Conservation (phyloP, 2,888 invertebrate species). For the Drosophila yooni region DNA sequence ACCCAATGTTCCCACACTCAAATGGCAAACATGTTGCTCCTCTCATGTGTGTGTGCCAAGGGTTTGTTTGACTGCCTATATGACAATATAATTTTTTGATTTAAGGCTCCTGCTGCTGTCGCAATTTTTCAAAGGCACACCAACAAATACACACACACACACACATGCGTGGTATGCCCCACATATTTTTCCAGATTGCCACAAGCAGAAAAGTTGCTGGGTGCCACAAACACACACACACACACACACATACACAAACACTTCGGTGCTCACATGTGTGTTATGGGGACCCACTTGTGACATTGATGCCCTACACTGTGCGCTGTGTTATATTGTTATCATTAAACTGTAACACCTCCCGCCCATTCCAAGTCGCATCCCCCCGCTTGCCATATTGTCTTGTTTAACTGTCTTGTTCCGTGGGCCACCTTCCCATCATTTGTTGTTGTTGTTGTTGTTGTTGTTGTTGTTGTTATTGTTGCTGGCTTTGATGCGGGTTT, state of each 20-base stretch:
- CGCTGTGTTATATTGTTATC: constrained; percentile 80
- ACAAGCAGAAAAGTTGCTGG: constrained; percentile 62
- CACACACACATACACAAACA: constrained; percentile 1
- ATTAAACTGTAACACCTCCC: constrained; percentile 75
- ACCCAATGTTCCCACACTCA: constrained; percentile 46
- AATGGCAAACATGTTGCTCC: constrained; percentile 71
- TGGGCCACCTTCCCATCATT: constrained; percentile 4
- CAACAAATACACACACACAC: constrained; percentile 30
- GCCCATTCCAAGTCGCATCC: not conserved
- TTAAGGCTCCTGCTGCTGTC: constrained; percentile 73
- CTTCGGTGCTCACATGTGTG: constrained; percentile 2
- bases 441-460: constrained; percentile 6
- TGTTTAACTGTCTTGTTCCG: constrained; percentile 49
- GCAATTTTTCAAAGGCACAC: constrained; percentile 67
- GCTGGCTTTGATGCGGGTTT: constrained; percentile 52
- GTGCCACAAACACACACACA: constrained; percentile 34
- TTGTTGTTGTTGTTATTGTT: not conserved
- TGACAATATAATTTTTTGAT: constrained; percentile 80
- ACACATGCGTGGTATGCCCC: constrained; percentile 23
- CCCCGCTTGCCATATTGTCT: constrained; percentile 45
- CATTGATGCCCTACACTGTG: constrained; percentile 73
- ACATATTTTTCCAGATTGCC: constrained; percentile 61
- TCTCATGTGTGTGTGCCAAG: constrained; percentile 19
- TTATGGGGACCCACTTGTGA: constrained; percentile 53
- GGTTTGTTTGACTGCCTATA: constrained; percentile 66